Base-by-base conservation (phyloP, 2,888 invertebrate genomes). In the Dryocosmus kuriphilus region DNA sequence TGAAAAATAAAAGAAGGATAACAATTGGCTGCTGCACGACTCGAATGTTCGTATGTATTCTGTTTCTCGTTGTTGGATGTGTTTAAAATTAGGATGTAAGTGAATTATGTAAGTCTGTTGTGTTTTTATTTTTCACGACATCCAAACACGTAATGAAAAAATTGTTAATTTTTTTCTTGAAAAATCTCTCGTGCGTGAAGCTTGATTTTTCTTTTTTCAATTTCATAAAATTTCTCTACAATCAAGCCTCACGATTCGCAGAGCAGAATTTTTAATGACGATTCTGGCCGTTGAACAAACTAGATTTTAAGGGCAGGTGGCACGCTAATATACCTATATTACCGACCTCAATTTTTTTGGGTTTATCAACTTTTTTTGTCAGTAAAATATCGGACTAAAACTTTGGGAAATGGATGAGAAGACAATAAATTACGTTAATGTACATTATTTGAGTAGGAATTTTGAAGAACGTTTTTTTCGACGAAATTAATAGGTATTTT, bases 41-140 rank as follows among this genome's bases (percentile, higher is more conserved):
- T 81, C 81, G 78, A 85, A 86, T 86, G 84, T 86, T 88, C 32
- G 5, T 30, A 16, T 51, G 5, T 30, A 16, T 30, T 85, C 80
- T 82, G 82, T 87, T 87, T 87, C 81, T 88, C 84, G 81, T 88
- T 88, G 87, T 88, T 87, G 85, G 84, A 86, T 87, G 86, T 85
- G 77, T 86, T 86, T 38, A 84, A 81, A 67, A 79, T 79, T 38
- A 84, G 81, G 61, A 79, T 79, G 82, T 85, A 83, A 84, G 83
- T 85, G 83, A 83, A 82, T 81, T 82, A 85, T 82, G 84, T 84
- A 83, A 82, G 82, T 82, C 83, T 85, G 86, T 88, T 88, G 82
- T 82, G 83, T 86, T 87, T 84, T 81, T 79, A 84, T 75, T 85
- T 78, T 79, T 79, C 57, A 60, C 24, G 27, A 16, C 24, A 60